phyloP scores from a whole-genome alignment of 2,888 invertebrate genomes.

The Oligia fasciuncula region DNA sequence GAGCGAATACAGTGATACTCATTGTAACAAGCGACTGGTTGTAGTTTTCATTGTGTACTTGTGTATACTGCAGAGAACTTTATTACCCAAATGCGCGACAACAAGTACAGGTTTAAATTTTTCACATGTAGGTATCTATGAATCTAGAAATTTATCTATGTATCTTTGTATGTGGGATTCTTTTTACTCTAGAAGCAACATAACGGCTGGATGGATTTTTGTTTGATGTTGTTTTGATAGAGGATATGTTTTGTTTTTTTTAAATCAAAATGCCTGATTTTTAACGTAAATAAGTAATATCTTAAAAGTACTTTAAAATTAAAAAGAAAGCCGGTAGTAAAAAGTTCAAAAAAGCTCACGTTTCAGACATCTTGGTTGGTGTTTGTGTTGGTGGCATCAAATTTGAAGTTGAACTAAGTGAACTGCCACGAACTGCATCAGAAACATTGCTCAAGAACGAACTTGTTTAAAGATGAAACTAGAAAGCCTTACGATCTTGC shows the following conservation, averaged over 20 bases:
- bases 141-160: not conserved
- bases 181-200: not conserved
- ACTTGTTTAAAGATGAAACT: not conserved
- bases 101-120: not conserved
- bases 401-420: too few species aligned
- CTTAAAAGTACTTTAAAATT: not conserved
- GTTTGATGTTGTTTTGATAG: too few species aligned
- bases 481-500: not conserved
- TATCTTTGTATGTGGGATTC: not conserved
- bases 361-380: not conserved
- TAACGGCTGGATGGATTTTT: too few species aligned
- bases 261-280: too few species aligned
- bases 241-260: too few species aligned
- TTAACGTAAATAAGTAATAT: not conserved
- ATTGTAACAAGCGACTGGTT: conserved; percentile 14
- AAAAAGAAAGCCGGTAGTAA: not conserved
- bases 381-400: not conserved
- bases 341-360: not conserved
- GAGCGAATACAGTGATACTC: not conserved
- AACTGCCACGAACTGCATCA: too few species aligned
- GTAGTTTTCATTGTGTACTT: not conserved
- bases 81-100: not conserved
- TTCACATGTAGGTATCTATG: not conserved
- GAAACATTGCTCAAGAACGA: too few species aligned
- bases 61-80: too few species aligned